Conservation (phyloP, 2,888 invertebrate species). For the Oegoconia quadripuncta region DNA sequence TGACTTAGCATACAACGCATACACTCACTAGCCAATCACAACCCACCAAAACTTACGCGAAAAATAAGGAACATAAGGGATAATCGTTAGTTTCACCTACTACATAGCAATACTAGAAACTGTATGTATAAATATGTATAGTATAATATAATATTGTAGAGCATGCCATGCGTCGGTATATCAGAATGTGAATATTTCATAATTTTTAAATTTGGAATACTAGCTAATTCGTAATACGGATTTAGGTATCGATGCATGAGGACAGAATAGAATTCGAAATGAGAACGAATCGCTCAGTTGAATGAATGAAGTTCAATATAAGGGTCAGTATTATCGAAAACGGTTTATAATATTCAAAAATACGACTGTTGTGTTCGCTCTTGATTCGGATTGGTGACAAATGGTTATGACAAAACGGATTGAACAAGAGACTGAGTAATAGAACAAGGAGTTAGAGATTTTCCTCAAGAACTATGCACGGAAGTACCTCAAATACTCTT, state of each 20-base stretch:
- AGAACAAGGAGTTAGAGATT: slow-evolving; percentile 26
- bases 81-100: slow-evolving; percentile 10
- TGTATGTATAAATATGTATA: slow-evolving; percentile 8
- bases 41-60: slow-evolving; percentile 41
- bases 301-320: slow-evolving; percentile 1
- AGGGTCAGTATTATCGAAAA: slow-evolving; percentile 11
- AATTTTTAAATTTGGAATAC: too few relatives aligned
- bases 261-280: neutral
- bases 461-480: slow-evolving; percentile 31
- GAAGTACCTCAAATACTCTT: slow-evolving; percentile 58
- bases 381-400: slow-evolving; percentile 21
- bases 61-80: slow-evolving; percentile 23
- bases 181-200: too few relatives aligned
- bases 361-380: slow-evolving; percentile 19
- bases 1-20: slow-evolving; percentile 81
- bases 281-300: neutral
- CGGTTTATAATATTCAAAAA: neutral
- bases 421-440: slow-evolving; percentile 17
- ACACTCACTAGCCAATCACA: slow-evolving; percentile 57
- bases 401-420: slow-evolving; percentile 23
- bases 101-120: slow-evolving; percentile 6
- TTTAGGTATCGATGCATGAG: too few relatives aligned
- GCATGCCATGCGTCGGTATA: neutral
- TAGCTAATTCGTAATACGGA: too few relatives aligned
- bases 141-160: slow-evolving; percentile 4